Base-by-base conservation (phyloP, 2,113 vertebrate species). In the Drymodes brunneopygia region DNA sequence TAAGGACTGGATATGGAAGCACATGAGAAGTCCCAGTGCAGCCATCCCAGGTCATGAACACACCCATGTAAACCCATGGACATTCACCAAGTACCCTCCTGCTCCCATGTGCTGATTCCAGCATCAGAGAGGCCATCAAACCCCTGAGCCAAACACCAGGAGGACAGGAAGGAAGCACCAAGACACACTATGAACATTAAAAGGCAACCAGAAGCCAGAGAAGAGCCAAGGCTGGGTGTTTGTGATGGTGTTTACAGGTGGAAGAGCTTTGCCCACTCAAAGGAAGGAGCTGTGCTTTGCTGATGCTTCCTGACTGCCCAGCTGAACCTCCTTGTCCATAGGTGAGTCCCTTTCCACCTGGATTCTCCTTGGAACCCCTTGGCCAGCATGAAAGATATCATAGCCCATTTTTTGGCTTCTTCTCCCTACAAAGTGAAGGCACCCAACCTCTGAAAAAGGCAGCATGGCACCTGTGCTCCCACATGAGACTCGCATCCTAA, bases 221-320 rank as follows among this genome's bases (percentile, higher is more conserved):
- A 81, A 78, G 61, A 56, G 50, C 53, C 81, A 88, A 69, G 36
- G 57, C 45, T 45, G 57, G 82, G 36, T 38, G 42, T 5, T 6
- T 28, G 42, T 27, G 14, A 53, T 12, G 38, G 45, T 38, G 50
- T 21, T 40, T 25, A 29, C 3, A 62, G 17, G 47, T 35, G 18
- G 38, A 92, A 4, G 47, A 79, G n/a, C 47, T 57, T 22, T 4
- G 8, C 31, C 35, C n/a, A n/a, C 50, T 47, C 5, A 0, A 0
- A 85, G 51, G 24, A 62, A 71, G 65, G 31, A 58, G 50, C 27
- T 61, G 42, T 27, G 56, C 78, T 77, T 72, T 77, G 64, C 58
- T 65, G 62, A 57, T 15, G 44, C 45, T 35, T 88, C 67, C 80
- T 73, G 58, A 62, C 33, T 11, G 27, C 15, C 13, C 58, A 42